Evolutionary conservation across 2,113 vertebrate genomes (phyloP).

Genomic region (Ia io): DNA sequence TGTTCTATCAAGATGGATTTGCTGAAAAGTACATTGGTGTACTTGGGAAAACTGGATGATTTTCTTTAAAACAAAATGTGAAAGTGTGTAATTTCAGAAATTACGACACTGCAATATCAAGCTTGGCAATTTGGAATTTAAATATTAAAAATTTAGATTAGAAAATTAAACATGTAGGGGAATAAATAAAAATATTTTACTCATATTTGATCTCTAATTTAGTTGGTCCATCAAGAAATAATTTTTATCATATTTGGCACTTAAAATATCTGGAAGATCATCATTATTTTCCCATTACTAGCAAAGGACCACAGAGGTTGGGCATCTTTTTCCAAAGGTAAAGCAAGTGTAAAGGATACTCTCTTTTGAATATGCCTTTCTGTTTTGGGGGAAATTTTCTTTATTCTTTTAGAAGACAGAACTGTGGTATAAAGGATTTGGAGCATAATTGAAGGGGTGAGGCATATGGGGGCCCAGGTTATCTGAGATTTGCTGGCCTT

Average conservation of each 20-base stretch:
- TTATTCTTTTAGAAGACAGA: background rate
- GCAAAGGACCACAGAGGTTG: background rate
- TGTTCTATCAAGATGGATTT: background rate
- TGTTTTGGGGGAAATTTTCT: background rate
- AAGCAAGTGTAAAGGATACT: background rate
- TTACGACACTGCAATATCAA: background rate
- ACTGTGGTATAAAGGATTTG: background rate
- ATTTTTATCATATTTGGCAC: background rate
- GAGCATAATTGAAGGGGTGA: background rate
- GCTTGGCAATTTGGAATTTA: background rate
- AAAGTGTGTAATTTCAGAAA: background rate
- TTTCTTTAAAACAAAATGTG: slow-evolving; percentile 46
- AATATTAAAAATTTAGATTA: slow-evolving; percentile 20
- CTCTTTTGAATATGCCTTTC: background rate
- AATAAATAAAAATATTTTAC: background rate
- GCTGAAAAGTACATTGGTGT: slow-evolving; percentile 38
- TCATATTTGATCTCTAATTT: background rate
- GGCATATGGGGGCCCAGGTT: background rate
- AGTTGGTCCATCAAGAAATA: background rate
- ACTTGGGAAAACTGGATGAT: slow-evolving; percentile 24
- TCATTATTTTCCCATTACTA: background rate
- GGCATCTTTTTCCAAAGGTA: background rate
- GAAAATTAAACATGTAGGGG: background rate
- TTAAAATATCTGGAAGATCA: background rate
- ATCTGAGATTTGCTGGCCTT: background rate